Evolutionary conservation across 1,140 invertebrate species (phyloP).

Genomic region (Aethina tumida): DNA sequence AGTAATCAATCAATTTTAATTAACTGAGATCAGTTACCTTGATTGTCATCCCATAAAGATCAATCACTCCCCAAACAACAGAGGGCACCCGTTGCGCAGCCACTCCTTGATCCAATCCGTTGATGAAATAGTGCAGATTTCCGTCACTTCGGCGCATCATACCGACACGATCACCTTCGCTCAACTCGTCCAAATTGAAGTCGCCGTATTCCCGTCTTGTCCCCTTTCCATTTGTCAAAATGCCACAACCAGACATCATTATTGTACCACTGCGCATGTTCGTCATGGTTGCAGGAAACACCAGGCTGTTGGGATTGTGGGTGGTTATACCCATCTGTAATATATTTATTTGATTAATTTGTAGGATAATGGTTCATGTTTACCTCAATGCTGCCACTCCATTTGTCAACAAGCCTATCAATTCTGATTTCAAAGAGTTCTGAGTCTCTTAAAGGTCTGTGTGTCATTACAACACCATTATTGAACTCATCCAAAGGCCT

Average conservation of each 20-base stretch:
- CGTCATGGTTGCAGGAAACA: slow-evolving; percentile 95
- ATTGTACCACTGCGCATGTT: slow-evolving; percentile 91
- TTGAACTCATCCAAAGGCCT: slow-evolving; percentile 90
- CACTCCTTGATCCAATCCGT: slow-evolving; percentile 85
- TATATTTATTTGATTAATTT: no score
- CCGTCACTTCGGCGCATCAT: slow-evolving; percentile 75
- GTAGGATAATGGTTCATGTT: no score
- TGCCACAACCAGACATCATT: slow-evolving; percentile 96
- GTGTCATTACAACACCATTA: slow-evolving; percentile 87
- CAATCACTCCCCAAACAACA: slow-evolving; percentile 84
- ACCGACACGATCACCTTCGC: slow-evolving; percentile 81
- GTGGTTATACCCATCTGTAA: slow-evolving; percentile 79
- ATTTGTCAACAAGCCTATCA: slow-evolving; percentile 83
- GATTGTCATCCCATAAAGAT: slow-evolving; percentile 94
- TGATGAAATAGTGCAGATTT: slow-evolving; percentile 87
- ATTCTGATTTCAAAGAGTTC: slow-evolving; percentile 92
- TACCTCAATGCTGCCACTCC: slow-evolving; percentile 83
- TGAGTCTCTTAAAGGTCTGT: slow-evolving; percentile 73
- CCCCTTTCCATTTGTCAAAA: slow-evolving; percentile 88
- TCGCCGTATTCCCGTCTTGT: slow-evolving; percentile 86
- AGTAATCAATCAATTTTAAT: background rate
- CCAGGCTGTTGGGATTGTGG: slow-evolving; percentile 78
- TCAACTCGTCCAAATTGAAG: slow-evolving; percentile 88
- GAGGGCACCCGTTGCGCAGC: slow-evolving; percentile 69
- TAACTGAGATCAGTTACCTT: slow-evolving; percentile 64